A percentile compares a stretch with the other conserved stretches of the same genome.
Evolutionary conservation across 1,140 invertebrate genomes (phyloP).

Genomic region (Lerema accius): DNA sequence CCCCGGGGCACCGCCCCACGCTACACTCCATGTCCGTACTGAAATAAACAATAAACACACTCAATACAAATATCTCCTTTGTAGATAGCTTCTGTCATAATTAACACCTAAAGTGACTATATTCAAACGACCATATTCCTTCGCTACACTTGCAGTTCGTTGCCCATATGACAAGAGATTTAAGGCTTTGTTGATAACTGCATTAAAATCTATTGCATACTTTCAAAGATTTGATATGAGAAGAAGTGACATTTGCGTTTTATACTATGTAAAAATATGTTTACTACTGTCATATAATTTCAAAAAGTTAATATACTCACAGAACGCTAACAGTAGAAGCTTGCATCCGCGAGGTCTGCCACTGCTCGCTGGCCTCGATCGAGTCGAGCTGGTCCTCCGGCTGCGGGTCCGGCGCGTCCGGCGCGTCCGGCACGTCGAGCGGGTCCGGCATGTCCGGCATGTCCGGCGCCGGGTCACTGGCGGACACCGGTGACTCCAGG

Average conservation of each 20-base stretch:
- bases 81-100: neutral
- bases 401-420: conserved; percentile 18
- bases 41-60: too few species aligned
- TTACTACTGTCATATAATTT: neutral
- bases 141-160: too few species aligned
- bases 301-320: conserved; percentile 49
- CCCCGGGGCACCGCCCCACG: conserved; percentile 60
- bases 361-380: conserved; percentile 69
- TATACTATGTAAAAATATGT: too few species aligned
- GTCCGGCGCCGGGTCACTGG: conserved; percentile 42
- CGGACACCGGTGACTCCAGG: conserved; percentile 65
- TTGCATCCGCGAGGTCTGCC: conserved; percentile 63
- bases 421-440: conserved; percentile 7
- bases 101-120: too few species aligned
- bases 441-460: neutral
- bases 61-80: conserved; percentile 1
- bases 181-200: too few species aligned
- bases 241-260: too few species aligned
- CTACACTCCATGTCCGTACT: conserved; percentile 78
- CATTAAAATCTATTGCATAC: too few species aligned
- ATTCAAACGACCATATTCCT: too few species aligned
- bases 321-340: conserved; percentile 59
- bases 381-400: conserved; percentile 71
- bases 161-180: too few species aligned
- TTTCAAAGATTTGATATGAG: too few species aligned